These are phyloP conservation scores for Cheirogaleus medius DNA, from an alignment of 2,113 vertebrate genomes.

Conservation along the genomic window DNA sequence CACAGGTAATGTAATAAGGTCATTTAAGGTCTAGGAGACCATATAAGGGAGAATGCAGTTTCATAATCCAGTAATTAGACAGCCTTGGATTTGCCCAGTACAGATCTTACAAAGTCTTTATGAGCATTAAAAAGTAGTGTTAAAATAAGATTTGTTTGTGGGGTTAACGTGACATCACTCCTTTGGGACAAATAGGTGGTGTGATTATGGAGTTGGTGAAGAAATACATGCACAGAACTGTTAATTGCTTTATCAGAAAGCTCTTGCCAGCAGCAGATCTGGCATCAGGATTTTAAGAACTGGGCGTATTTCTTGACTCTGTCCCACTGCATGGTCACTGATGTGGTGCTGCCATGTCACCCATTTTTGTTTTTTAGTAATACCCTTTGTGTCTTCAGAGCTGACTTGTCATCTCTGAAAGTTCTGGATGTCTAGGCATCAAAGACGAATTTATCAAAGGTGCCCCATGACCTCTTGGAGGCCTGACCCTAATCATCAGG, in stretches of 20 bases:
- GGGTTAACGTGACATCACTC: neutral
- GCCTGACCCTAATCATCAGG: neutral
- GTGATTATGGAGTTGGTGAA: neutral
- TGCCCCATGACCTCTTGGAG: neutral
- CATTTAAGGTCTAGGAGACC: neutral
- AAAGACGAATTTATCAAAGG: neutral
- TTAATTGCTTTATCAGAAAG: neutral
- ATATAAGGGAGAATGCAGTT: neutral
- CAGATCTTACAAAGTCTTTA: neutral
- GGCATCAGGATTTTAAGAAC: neutral
- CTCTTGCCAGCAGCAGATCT: neutral
- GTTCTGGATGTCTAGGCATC: neutral
- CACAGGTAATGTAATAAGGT: neutral
- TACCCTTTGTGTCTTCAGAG: neutral
- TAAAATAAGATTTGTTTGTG: neutral
- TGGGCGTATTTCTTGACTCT: neutral
- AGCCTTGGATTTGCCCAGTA: neutral
- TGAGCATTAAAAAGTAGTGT: neutral
- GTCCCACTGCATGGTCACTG: neutral
- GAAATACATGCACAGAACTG: neutral
- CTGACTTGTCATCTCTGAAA: neutral
- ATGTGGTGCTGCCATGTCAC: neutral
- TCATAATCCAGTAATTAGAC: neutral
- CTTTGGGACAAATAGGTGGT: neutral
- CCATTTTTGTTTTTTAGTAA: neutral